A percentile compares a stretch with the other conserved stretches of the same genome.
Conservation (phyloP, 2,888 invertebrate genomes). For the Drosophila limbata region DNA sequence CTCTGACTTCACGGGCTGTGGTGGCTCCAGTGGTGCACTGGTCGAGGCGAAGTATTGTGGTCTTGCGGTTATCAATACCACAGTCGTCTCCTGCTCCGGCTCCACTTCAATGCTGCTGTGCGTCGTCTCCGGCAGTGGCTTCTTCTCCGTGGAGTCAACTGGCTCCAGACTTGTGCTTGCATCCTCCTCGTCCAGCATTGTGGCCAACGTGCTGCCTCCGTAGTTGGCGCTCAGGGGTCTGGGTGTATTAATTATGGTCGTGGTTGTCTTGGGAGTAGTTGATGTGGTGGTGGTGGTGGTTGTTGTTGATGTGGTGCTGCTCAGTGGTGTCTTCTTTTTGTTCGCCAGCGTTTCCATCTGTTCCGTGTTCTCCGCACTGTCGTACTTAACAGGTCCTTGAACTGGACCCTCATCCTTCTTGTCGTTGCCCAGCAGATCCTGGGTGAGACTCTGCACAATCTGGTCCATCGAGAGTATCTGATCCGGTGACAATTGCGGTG, state of each 20-base stretch:
- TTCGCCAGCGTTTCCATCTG: conserved; percentile 55
- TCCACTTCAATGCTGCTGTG: conserved; percentile 49
- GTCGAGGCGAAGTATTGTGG: conserved; percentile 63
- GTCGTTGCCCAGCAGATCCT: conserved; percentile 57
- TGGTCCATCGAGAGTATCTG: conserved; percentile 83
- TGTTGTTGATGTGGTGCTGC: conserved; percentile 16
- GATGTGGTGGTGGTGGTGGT: conserved; percentile 24
- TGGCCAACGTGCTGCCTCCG: conserved; percentile 66
- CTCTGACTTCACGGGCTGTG: conserved; percentile 27
- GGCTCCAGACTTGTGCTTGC: conserved; percentile 33
- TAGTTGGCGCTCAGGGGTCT: conserved; percentile 52
- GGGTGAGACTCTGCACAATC: conserved; percentile 82
- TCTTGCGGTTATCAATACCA: conserved; percentile 68
- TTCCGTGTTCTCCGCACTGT: conserved; percentile 54
- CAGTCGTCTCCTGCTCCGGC: conserved; percentile 54
- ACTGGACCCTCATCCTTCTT: conserved; percentile 41
- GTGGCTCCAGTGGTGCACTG: conserved; percentile 24
- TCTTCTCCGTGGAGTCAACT: conserved; percentile 41
- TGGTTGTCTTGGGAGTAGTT: conserved; percentile 29
- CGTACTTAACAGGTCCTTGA: conserved; percentile 55
- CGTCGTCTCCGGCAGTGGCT: conserved; percentile 36
- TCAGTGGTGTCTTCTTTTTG: conserved; percentile 54
- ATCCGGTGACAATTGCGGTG: conserved; percentile 68
- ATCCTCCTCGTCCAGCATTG: conserved; percentile 64
- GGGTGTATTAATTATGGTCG: conserved; percentile 43